These are phyloP conservation scores for Cryptotis parvus DNA, from an alignment of 2,113 vertebrate species.

Conservation along the genomic window DNA sequence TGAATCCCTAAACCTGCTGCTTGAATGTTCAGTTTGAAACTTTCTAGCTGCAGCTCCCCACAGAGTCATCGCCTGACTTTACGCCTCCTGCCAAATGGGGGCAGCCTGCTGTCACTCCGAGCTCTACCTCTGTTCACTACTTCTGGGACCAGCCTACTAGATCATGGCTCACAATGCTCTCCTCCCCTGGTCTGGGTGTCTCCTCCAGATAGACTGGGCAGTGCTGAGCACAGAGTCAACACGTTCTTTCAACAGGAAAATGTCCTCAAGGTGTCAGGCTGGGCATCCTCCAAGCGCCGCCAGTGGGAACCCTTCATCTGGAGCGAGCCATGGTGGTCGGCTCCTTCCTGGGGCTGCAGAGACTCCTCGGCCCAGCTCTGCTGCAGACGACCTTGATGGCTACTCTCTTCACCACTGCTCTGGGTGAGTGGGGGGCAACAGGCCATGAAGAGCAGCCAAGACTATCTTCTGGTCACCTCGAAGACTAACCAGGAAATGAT, in stretches of 20 bases:
- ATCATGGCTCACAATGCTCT: not conserved
- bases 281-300: not conserved
- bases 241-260: constrained; percentile 57
- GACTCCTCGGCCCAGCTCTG: constrained; percentile 3
- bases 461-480: not conserved
- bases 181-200: not conserved
- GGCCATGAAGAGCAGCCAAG: not conserved
- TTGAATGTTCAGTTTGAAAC: not conserved
- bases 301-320: not conserved
- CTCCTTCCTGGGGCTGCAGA: not conserved
- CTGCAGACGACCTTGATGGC: constrained; percentile 56
- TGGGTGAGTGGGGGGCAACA: constrained; percentile 65
- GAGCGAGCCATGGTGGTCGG: not conserved
- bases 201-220: too few species aligned
- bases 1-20: not conserved
- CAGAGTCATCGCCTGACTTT: not conserved
- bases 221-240: too few species aligned
- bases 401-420: constrained; percentile 60
- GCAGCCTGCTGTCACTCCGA: too few species aligned
- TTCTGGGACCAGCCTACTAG: too few species aligned
- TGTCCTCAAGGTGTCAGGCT: not conserved
- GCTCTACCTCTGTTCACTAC: too few species aligned
- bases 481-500: not conserved
- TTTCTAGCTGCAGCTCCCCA: not conserved
- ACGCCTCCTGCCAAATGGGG: not conserved